Conservation (phyloP, 2,888 invertebrate species). For the Oeneis ivallda region DNA sequence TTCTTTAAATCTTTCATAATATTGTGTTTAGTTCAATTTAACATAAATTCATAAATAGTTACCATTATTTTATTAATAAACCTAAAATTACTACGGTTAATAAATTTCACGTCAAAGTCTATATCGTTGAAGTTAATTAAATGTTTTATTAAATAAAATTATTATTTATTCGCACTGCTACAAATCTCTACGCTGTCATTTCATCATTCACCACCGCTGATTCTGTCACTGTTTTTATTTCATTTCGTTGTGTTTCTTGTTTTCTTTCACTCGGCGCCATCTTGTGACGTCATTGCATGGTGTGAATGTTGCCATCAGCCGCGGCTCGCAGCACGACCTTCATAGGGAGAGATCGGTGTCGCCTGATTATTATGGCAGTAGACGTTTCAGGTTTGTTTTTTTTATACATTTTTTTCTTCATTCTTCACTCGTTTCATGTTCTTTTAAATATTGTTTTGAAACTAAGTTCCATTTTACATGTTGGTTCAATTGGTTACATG, state of each 20-base stretch:
- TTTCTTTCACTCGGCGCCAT: constrained; percentile 52
- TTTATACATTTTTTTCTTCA: constrained; percentile 22
- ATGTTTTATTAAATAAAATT: neutral
- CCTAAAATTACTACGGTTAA: no score
- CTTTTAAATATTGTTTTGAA: neutral
- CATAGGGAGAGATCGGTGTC: constrained; percentile 85
- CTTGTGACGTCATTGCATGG: constrained; percentile 77
- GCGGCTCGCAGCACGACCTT: constrained; percentile 89
- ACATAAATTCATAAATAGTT: neutral
- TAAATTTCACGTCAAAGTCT: neutral
- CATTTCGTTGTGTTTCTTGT: constrained; percentile 35
- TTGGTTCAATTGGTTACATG: no score
- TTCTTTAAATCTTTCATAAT: neutral
- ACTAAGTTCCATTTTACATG: neutral
- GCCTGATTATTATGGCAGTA: constrained; percentile 86
- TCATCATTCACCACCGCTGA: no score
- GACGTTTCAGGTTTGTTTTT: constrained; percentile 88
- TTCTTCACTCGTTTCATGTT: constrained; percentile 5
- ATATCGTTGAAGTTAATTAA: neutral
- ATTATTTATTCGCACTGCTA: constrained; percentile 14
- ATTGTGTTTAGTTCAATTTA: neutral
- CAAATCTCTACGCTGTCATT: constrained; percentile 10
- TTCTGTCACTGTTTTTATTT: constrained; percentile 46
- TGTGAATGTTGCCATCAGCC: constrained; percentile 74
- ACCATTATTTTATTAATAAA: no score